Percentiles rank a stretch among this genome's conserved stretches.
phyloP scores from a whole-genome alignment of 2,113 vertebrate species.

The Mola mola region DNA sequence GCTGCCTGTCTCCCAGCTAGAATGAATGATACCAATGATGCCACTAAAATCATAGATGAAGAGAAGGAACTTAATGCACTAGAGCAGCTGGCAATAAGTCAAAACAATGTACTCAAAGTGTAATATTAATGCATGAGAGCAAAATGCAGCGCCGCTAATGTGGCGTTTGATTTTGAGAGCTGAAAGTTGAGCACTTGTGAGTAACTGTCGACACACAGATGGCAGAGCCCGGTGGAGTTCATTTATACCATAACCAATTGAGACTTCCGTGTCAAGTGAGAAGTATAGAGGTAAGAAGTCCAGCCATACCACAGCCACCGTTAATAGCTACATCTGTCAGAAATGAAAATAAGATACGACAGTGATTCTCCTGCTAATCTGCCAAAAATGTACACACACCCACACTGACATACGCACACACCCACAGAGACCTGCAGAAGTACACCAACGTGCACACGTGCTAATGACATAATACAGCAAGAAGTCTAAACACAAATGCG shows the following conservation, averaged over 20 bases:
- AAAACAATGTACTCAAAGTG: slow-evolving; percentile 72
- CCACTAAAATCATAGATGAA: slow-evolving; percentile 57
- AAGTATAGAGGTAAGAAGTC: slow-evolving; percentile 79
- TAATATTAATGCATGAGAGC: slow-evolving; percentile 77
- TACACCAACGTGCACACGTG: slow-evolving; percentile 49
- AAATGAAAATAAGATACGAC: slow-evolving; percentile 81
- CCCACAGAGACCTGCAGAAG: slow-evolving; percentile 47
- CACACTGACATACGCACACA: slow-evolving; percentile 60
- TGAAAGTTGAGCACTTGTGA: slow-evolving; percentile 56
- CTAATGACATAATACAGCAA: slow-evolving; percentile 72
- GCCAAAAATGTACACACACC: slow-evolving; percentile 72
- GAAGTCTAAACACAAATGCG: slow-evolving; percentile 58
- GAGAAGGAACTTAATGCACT: slow-evolving; percentile 42
- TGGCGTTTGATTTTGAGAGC: slow-evolving; percentile 66
- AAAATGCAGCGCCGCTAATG: slow-evolving; percentile 65
- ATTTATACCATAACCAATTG: slow-evolving; percentile 77
- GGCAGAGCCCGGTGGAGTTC: slow-evolving; percentile 65
- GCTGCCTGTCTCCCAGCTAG: slow-evolving; percentile 33
- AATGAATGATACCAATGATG: slow-evolving; percentile 63
- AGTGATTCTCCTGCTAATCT: slow-evolving; percentile 80
- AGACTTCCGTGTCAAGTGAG: slow-evolving; percentile 80
- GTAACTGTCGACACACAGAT: slow-evolving; percentile 79
- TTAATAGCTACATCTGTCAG: slow-evolving; percentile 81
- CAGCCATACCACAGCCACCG: slow-evolving; percentile 76
- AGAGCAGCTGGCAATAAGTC: slow-evolving; percentile 71